Conservation (phyloP, 2,113 vertebrate species). For the Gavia stellata region DNA sequence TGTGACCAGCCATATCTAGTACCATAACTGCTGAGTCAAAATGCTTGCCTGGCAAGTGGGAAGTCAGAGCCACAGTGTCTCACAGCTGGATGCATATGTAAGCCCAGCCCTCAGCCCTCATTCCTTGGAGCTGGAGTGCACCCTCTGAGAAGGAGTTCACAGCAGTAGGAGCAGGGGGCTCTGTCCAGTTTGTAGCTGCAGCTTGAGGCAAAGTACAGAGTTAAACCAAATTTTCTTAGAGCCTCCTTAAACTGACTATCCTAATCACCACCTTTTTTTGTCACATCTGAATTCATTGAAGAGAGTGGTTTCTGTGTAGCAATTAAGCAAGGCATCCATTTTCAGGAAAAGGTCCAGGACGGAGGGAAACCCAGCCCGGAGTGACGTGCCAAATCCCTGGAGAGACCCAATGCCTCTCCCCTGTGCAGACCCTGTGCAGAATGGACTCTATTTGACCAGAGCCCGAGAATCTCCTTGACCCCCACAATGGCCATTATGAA, state of each 20-base stretch:
- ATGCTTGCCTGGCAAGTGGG: neutral
- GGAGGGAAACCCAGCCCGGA: accelerated
- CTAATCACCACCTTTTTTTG: neutral
- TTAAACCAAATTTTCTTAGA: neutral
- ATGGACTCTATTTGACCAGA: neutral
- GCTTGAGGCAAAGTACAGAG: neutral
- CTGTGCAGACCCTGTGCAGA: neutral
- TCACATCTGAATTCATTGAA: accelerated
- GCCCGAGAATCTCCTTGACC: neutral
- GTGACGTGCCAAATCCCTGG: neutral
- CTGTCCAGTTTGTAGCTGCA: neutral
- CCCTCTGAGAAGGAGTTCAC: neutral
- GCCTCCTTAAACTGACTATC: neutral
- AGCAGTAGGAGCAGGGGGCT: neutral
- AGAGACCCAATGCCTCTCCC: neutral
- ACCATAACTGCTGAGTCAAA: neutral
- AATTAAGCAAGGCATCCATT: neutral
- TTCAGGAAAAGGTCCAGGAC: neutral
- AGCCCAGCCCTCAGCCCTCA: neutral
- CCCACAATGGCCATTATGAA: accelerated
- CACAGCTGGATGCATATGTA: neutral
- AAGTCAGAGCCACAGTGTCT: neutral
- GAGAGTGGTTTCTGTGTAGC: neutral
- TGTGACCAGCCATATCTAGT: neutral
- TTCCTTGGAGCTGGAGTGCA: no score